These are phyloP conservation scores for Catotricha subobsoleta DNA, from an alignment of 2,888 invertebrate genomes.

Conservation along the genomic window DNA sequence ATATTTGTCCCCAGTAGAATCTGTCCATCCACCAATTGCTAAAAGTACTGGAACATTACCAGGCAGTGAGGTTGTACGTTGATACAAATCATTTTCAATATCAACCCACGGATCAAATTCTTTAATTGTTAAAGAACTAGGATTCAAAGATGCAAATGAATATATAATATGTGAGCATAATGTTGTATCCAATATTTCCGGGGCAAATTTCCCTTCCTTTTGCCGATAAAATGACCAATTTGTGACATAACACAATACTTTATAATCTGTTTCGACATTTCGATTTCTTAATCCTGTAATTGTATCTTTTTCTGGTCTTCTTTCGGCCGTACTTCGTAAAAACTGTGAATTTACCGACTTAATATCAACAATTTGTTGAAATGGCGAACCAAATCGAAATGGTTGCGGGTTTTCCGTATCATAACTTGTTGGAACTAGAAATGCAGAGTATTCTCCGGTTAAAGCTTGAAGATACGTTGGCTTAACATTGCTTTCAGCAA, in stretches of 20 bases:
- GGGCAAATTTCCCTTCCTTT: conserved; percentile 66
- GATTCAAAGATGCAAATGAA: conserved; percentile 73
- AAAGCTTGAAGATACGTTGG: conserved; percentile 6
- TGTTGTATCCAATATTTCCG: conserved; percentile 61
- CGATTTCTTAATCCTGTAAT: conserved; percentile 7
- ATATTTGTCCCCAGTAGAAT: conserved; percentile 76
- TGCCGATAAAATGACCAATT: conserved; percentile 80
- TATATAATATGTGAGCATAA: conserved; percentile 81
- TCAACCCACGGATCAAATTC: conserved; percentile 81
- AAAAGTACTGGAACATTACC: conserved; percentile 47
- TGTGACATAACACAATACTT: conserved; percentile 71
- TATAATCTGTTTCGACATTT: conserved; percentile 16
- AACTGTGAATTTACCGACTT: neutral
- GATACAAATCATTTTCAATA: conserved; percentile 68
- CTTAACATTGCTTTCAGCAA: neutral
- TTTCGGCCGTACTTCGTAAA: neutral
- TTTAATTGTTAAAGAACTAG: conserved; percentile 55
- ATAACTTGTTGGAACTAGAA: conserved; percentile 15
- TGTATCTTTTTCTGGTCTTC: neutral
- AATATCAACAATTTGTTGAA: conserved; percentile 22
- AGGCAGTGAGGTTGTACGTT: conserved; percentile 50
- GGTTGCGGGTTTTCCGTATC: conserved; percentile 20
- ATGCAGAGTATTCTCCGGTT: conserved; percentile 22
- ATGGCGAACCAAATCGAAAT: conserved; percentile 25
- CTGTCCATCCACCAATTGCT: conserved; percentile 91